Evolutionary conservation across 2,888 invertebrate genomes (phyloP).

Genomic region (Eumerus sabulonum): DNA sequence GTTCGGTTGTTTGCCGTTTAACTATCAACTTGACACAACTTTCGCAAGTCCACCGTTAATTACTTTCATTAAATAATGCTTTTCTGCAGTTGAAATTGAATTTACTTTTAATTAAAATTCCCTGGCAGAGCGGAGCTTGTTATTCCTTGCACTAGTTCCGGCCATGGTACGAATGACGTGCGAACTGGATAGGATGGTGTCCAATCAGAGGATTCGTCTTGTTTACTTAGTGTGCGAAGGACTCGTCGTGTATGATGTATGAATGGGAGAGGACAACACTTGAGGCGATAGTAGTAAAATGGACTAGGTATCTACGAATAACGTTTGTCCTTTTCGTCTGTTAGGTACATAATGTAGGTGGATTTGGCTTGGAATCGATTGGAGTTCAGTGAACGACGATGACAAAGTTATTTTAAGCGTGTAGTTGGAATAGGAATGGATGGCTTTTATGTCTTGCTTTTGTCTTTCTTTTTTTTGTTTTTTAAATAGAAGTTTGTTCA

Average conservation of each 20-base stretch:
- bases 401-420: too few species aligned
- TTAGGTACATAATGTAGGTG: too few species aligned
- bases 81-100: conserved; percentile 69
- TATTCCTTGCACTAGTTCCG: conserved; percentile 30
- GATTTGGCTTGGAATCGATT: too few species aligned
- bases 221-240: conserved; percentile 37
- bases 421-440: too few species aligned
- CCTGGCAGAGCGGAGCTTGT: conserved; percentile 57
- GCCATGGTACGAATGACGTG: neutral
- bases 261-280: conserved; percentile 3
- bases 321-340: too few species aligned
- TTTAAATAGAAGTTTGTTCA: too few species aligned
- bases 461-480: too few species aligned
- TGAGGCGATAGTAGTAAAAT: too few species aligned
- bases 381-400: too few species aligned
- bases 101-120: conserved; percentile 69
- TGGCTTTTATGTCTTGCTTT: too few species aligned
- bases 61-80: conserved; percentile 69
- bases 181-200: conserved; percentile 20
- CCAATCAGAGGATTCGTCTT: conserved; percentile 56
- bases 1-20: conserved; percentile 63
- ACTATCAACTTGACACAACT: conserved; percentile 62
- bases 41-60: conserved; percentile 65
- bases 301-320: too few species aligned
- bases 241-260: conserved; percentile 30